Evolutionary conservation across 2,113 vertebrate species (phyloP), one percentile per base, ranked within the genome.

Genomic region (Ameiurus melas): DNA sequence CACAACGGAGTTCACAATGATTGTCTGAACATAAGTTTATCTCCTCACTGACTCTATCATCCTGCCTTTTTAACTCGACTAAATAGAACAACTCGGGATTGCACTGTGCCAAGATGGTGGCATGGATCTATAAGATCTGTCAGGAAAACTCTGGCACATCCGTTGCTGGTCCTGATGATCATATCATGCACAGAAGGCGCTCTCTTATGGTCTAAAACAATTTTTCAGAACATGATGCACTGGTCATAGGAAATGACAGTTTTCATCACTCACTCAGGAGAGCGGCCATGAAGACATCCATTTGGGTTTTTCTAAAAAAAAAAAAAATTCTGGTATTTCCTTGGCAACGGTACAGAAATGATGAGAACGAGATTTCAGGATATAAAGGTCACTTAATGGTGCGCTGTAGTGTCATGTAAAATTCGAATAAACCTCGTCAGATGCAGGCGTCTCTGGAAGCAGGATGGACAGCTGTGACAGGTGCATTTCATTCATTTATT

Each of bases 321-420:
- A 36, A 36, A 36, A 36, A 36, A 36, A 36, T 36, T 36, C 2
- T 36, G 36, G 36, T 36, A 36, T 36, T 78, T n/a, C 88, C 22
- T n/a, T 60, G 70, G 73, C 85, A 87, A 89, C 78, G 70, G 83
- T 7, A 1, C 64, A 60, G 79, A 91, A 89, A 90, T 90, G 85
- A 79, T 84, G 77, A n/a, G 57, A 86, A 94, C 88, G 92, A 90
- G 90, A 92, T 82, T 92, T 91, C 25, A n/a, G 84, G 91, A 85
- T 64, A 25, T 92, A 90, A 91, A 91, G 92, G 89, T 91, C 92
- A 86, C 92, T 92, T 93, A 94, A 94, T 95, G 92, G 93, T 89
- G 86, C 91, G 92, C 90, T 89, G 84, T 90, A 62, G 85, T n/a
- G n/a, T 90, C 85, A 85, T 89, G 86, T 84, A 85, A 90, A 92